Evolutionary conservation across 2,888 invertebrate species (phyloP), one percentile per base, ranked within the genome.

Genomic region (Boloria euphrosyne): DNA sequence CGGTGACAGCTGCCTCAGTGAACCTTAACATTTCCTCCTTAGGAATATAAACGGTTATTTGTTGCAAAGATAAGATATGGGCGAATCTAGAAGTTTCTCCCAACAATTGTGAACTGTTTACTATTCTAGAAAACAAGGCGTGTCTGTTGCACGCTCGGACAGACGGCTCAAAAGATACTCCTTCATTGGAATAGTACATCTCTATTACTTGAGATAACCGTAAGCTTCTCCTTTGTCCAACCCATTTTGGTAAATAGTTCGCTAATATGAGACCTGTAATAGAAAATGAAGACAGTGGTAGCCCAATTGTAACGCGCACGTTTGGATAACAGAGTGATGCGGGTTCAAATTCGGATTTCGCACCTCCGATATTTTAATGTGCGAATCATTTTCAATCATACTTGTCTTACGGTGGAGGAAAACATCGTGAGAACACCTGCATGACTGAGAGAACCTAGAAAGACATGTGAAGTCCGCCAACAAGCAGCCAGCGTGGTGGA

Each of bases 121-220:
- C 80, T 49, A 93, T 73, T 38, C 82, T 83, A 18, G 81, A 79
- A 74, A 93, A 93, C 51, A 93, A 83, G 0, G 81, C 75, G 31
- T 87, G 87, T 64, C 95, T 85, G 70, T 93, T 92, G 72, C 94
- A 94, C 3, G 94, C 94, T 75, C 89, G 93, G n/a, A 94, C 87
- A 44, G 83, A 83, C 0, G 86, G 80, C 27, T 94, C 90, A 74
- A 94, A 94, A 0, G 93, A 92, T 1, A 94, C 86, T 0, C 95
- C 95, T 66, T 92, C 90, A 70, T 93, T 86, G 0, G 95, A 95
- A 76, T 95, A 95, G 79, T 95, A 95, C 94, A 95, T 94, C 69
- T 95, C 94, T 52, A 95, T 80, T 14, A 95, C 78, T 85, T 95
- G 95, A 0, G 95, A 94, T 1, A 95, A 82, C 14, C 93, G 86